phyloP scores from a whole-genome alignment of 2,888 invertebrate species.

The Steromphala cineraria region DNA sequence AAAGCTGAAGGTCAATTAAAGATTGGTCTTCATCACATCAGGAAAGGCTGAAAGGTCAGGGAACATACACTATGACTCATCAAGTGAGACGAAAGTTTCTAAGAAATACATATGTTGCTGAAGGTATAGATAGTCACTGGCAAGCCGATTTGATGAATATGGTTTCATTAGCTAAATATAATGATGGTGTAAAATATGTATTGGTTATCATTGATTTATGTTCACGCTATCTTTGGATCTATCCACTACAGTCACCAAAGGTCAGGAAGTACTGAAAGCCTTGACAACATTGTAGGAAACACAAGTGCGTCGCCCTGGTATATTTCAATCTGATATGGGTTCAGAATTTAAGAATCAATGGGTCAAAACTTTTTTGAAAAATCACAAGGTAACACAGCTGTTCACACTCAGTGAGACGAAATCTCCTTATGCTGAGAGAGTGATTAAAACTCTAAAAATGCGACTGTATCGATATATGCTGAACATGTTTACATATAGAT shows the following conservation, averaged over 20 bases:
- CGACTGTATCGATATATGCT: too few relatives aligned
- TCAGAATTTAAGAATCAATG: neutral
- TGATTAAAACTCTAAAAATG: too few relatives aligned
- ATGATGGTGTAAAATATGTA: neutral
- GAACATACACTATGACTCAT: neutral
- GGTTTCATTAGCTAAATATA: neutral
- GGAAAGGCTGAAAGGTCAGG: neutral
- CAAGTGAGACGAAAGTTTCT: neutral
- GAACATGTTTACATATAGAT: too few relatives aligned
- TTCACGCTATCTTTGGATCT: neutral
- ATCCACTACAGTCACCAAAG: neutral
- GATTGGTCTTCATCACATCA: neutral
- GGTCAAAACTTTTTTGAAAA: too few relatives aligned
- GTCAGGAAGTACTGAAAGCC: neutral
- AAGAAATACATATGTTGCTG: neutral
- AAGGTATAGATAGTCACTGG: neutral
- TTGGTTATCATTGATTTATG: neutral
- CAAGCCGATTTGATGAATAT: constrained; percentile 9
- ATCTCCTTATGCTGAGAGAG: too few relatives aligned
- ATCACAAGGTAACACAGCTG: too few relatives aligned
- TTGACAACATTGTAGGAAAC: neutral
- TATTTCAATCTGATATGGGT: neutral
- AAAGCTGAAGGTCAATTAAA: neutral
- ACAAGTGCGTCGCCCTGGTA: neutral
- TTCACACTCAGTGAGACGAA: too few relatives aligned